Evolutionary conservation across 2,888 invertebrate genomes (phyloP), one percentile per base, ranked within the genome.

Genomic region (Nineta flava): DNA sequence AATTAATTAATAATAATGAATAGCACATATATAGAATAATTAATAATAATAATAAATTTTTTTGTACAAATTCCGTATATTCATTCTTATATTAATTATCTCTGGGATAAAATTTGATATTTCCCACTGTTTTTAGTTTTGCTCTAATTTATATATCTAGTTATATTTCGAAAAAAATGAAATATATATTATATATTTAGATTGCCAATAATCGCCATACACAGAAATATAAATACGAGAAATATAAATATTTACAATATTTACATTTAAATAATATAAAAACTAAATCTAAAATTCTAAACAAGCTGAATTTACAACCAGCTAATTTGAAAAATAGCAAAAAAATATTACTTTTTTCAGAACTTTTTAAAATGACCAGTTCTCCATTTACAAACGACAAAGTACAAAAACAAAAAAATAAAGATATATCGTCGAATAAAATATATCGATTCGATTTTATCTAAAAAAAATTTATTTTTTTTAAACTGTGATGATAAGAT

Each of bases 201-300:
- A 16, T 32, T 13, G 15, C 12, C 31, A 32, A 34, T 34, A 47
- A 42, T 40, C 42, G 43, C 42, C 51, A 47, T 51, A 44, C 35
- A 47, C 52, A 45, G 47, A n/a, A n/a, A n/a, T n/a, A n/a, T n/a
- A n/a, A n/a, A n/a, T 49, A 47, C 49, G 47, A 52, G 41, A 50
- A 47, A 49, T 46, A 47, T 50, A 47, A 49, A 35, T 50, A 52
- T 52, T 40, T 52, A 52, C 52, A 52, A 47, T 52, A 52, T 52
- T 47, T 52, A 52, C 52, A 52, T 31, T 16, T 10, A 21, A 31
- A 31, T 47, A 43, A 49, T 35, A 46, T 47, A 48, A 45, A 9
- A 38, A 31, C 21, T 42, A 47, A 47, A 44, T 46, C n/a, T 46
- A 47, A 50, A 47, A 47, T 35, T 46, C n/a, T 46, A 47, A 50